Conservation (phyloP, 2,113 vertebrate genomes). For the Toxostoma redivivum region DNA sequence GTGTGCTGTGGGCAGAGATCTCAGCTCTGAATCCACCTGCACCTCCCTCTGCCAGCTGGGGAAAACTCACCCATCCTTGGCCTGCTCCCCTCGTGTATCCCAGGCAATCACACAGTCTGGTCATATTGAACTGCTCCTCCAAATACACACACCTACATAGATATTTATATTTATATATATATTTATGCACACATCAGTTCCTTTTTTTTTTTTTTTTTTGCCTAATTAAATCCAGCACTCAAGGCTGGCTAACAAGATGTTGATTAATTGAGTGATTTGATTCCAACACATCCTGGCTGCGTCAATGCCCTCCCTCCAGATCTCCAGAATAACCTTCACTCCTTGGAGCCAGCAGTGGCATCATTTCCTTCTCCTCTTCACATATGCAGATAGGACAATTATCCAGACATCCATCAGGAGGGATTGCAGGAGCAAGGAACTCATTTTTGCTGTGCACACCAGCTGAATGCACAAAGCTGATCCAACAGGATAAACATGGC, state of each 20-base stretch:
- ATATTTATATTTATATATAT: neutral
- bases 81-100: neutral
- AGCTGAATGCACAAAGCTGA: neutral
- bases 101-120: neutral
- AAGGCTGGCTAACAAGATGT: neutral
- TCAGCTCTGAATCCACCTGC: neutral
- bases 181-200: neutral
- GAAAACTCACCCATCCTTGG: neutral
- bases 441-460: neutral
- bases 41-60: neutral
- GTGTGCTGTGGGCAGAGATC: neutral
- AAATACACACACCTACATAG: neutral
- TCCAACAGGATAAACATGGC: neutral
- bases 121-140: neutral
- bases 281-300: neutral
- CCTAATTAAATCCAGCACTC: neutral
- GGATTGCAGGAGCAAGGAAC: neutral
- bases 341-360: neutral
- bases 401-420: neutral
- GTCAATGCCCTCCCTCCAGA: slow-evolving; percentile 30
- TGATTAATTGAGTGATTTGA: slow-evolving; percentile 51
- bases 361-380: neutral
- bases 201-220: neutral
- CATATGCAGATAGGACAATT: neutral
- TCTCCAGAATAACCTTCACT: slow-evolving; percentile 6